A percentile compares a stretch with the other conserved stretches of the same genome.
Evolutionary conservation across 2,797 vertebrate species (phyloP).

Genomic region (Malurus leucopterus): DNA sequence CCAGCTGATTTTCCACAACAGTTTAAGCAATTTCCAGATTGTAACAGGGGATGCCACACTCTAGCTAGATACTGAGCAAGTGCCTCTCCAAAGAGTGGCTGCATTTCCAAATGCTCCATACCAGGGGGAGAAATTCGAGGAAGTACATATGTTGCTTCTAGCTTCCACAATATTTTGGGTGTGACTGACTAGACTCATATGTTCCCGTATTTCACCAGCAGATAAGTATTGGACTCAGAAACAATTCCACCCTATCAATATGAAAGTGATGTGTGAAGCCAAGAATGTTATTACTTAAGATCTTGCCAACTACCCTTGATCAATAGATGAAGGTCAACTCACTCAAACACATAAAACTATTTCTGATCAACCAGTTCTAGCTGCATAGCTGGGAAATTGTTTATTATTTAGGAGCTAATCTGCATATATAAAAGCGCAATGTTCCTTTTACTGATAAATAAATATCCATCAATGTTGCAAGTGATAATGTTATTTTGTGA

Average conservation of each 20-base stretch:
- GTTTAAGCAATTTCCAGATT: constrained; percentile 30
- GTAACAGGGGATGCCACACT: neutral
- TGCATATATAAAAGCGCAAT: constrained; percentile 21
- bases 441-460: constrained; percentile 12
- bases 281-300: constrained; percentile 28
- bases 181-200: constrained; percentile 62
- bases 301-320: constrained; percentile 48
- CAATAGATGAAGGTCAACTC: constrained; percentile 48
- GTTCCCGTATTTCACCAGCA: constrained; percentile 53
- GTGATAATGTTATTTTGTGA: neutral
- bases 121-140: constrained; percentile 47
- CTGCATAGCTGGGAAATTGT: neutral
- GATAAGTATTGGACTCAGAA: constrained; percentile 56
- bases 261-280: constrained; percentile 39
- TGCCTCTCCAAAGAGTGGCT: neutral
- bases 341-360: constrained; percentile 20
- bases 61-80: neutral
- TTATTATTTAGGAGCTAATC: constrained; percentile 25
- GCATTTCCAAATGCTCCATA: constrained; percentile 43
- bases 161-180: constrained; percentile 61
- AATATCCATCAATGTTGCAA: constrained; percentile 27
- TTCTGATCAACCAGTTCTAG: constrained; percentile 43
- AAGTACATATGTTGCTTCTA: constrained; percentile 54
- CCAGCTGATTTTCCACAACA: neutral
- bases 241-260: constrained; percentile 48